Evolutionary conservation across 2,888 invertebrate species (phyloP).

Genomic region (Pristionchus mayeri): DNA sequence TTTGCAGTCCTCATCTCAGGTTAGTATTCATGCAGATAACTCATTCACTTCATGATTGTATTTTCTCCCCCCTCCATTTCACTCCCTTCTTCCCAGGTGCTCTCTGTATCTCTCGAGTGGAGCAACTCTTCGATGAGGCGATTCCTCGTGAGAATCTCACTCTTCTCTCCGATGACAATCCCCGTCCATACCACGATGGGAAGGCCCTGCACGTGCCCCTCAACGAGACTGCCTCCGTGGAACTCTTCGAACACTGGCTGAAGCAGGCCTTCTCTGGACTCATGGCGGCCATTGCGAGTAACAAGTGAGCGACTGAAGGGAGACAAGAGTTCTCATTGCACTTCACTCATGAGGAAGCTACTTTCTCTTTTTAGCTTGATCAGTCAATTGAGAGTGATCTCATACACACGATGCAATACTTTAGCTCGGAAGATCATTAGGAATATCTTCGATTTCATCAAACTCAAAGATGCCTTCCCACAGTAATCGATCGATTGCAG

Average conservation of each 20-base stretch:
- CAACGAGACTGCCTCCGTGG: constrained; percentile 63
- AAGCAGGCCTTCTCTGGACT: constrained; percentile 71
- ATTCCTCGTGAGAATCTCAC: background rate
- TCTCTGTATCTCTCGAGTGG: background rate
- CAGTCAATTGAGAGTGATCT: background rate
- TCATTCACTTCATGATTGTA: no score
- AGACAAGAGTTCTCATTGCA: no score
- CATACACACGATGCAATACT: background rate
- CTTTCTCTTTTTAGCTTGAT: constrained; percentile 7
- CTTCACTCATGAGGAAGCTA: background rate
- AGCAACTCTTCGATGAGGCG: background rate
- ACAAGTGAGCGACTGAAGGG: constrained; percentile 54
- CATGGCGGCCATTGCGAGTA: constrained; percentile 70
- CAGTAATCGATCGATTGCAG: constrained; percentile 49
- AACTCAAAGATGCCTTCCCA: background rate
- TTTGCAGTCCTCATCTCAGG: background rate
- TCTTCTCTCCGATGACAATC: constrained; percentile 5
- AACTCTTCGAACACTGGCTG: constrained; percentile 71
- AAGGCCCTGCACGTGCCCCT: constrained; percentile 59
- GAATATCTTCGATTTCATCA: background rate
- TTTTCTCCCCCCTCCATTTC: background rate
- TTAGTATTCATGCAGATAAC: background rate
- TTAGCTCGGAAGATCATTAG: background rate
- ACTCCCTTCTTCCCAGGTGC: background rate
- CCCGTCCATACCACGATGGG: constrained; percentile 52